Evolutionary conservation across 2,113 vertebrate species (phyloP), one percentile per base, ranked within the genome.

Genomic region (Silurus asotus): DNA sequence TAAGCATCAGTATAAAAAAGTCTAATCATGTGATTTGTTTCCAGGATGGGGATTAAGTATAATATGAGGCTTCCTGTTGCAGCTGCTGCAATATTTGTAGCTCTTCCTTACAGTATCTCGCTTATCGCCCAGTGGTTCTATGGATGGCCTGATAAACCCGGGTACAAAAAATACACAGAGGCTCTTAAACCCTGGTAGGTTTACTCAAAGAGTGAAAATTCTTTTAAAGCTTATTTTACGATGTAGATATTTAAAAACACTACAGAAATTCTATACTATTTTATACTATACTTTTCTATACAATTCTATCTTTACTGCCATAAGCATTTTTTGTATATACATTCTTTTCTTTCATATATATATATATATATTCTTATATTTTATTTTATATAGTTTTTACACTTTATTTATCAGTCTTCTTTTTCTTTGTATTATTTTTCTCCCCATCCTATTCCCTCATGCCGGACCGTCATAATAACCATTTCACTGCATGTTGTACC

Each of bases 121-220:
- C 58, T 95, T 6, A 81, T 90, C 55, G 89, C 62, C 55, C 95
- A 95, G 88, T 94, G 91, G 92, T 58, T 94, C 61, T 92, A 93
- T 37, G 94, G 94, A 55, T 95, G 93, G 93, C 94, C 94, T 59
- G 84, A 91, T 78, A 93, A 93, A 64, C 92, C 93, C 14, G 94
- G 94, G 23, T 94, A 92, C 67, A 89, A 91, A 83, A 95, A 95
- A 85, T 94, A 94, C 88, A 84, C 88, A n/a, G 94, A 95, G 88
- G 95, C 93, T 23, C 83, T 95, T 6, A 95, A 92, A 88, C 94
- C 94, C 87, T 91, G 93, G 93, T 95, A 86, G 75, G 37, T 58
- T 37, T 8, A 56, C 28, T 74, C 37, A 55, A 51, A 51, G 45
- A 19, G 37, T 37, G 2, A 37, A 11, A 37, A 11, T 64, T 59